Base-by-base conservation (phyloP, 2,888 invertebrate genomes). In the Hydraecia micacea region DNA sequence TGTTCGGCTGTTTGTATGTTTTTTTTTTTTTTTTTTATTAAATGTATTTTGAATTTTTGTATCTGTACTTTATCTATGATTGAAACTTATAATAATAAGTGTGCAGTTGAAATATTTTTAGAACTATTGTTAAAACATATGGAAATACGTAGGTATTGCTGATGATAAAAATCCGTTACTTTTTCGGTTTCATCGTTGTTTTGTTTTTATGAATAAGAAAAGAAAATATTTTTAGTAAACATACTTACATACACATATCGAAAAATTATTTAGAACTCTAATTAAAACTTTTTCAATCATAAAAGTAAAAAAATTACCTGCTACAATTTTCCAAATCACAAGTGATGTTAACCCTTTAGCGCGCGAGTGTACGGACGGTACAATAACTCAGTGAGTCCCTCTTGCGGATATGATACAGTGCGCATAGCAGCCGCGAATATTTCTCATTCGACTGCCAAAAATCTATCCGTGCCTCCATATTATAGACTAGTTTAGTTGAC, bases 391-490 rank as follows among this genome's bases (percentile, higher is more conserved):
- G 88, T 83, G 88, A 84, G 90, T 89, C 91, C 89, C 90, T 90
- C 91, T 90, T 80, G 89, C 90, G 90, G 88, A 91, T 90, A 91
- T 93, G 93, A 94, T 94, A 91, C 91, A 94, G 89, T 91, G 90
- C 87, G 86, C 90, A 88, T 79, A 90, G 90, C 91, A 89, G 89
- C 90, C 90, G 68, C 79, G 74, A 84, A 91, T 91, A 91, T 92
- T 91, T 92, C 90, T 90, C 85, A 89, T 90, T 89, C 69, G 62
- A 71, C 77, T 86, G 79, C 77, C 80, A 89, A 83, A 88, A 76
- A 84, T 80, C 74, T 80, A 85, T 76, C 75, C 76, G 1, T 84
- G 63, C 55, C 25, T 67, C 72, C 49, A 73, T 87, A 75, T 85
- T 80, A 80, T 84, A 32, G n/a, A 80, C 68, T 74, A 60, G 65